Evolutionary conservation across 1,140 invertebrate species (phyloP).

Genomic region (Pseudachorutes palmiensis): DNA sequence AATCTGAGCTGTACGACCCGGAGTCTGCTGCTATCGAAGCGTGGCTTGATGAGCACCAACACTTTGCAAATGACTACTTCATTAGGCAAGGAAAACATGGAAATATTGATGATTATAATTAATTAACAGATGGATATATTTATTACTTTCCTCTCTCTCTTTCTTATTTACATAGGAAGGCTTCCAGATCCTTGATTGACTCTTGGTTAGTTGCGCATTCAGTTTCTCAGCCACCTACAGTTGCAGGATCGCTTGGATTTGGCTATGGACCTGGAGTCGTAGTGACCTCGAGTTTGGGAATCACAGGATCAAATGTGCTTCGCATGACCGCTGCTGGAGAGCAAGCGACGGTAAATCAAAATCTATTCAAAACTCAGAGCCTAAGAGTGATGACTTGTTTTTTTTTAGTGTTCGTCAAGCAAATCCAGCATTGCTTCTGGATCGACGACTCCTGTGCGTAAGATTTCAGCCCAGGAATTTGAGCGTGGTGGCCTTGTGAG

Average conservation of each 20-base stretch:
- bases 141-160: not conserved
- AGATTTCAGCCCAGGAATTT: constrained; percentile 93
- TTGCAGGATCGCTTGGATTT: constrained; percentile 30
- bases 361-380: not conserved
- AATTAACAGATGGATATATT: not conserved
- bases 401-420: constrained; percentile 21
- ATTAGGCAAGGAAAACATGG: constrained; percentile 52
- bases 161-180: constrained; percentile 59
- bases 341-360: not conserved
- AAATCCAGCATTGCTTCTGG: constrained; percentile 55
- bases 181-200: constrained; percentile 80
- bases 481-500: constrained; percentile 81
- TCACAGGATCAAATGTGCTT: not conserved
- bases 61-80: constrained; percentile 91
- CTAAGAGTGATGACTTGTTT: too few species aligned
- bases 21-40: constrained; percentile 78
- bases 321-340: constrained; percentile 12
- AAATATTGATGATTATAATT: not conserved
- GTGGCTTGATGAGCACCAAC: constrained; percentile 92
- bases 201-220: constrained; percentile 81
- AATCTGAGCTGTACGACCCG: constrained; percentile 53
- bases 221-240: constrained; percentile 45
- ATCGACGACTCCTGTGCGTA: constrained; percentile 81
- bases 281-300: not conserved
- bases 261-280: not conserved